phyloP scores from a whole-genome alignment of 2,888 invertebrate genomes.

The Erebia palarica region DNA sequence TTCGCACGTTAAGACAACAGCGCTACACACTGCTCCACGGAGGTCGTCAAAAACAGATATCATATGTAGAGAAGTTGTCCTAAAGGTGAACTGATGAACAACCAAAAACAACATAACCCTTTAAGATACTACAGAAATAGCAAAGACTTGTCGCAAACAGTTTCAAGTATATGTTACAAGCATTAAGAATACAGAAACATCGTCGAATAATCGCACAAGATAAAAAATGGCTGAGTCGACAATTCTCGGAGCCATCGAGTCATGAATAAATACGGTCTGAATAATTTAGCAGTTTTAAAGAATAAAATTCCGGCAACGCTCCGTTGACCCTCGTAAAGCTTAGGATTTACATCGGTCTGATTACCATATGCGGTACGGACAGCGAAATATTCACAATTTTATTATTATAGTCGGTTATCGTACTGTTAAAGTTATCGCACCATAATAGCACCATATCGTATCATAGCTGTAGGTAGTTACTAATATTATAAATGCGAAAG shows the following conservation, averaged over 20 bases:
- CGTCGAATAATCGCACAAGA: slow-evolving; percentile 12
- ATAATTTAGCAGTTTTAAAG: slow-evolving; percentile 41
- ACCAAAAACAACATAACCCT: no score
- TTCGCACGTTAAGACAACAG: no score
- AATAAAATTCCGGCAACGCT: slow-evolving; percentile 34
- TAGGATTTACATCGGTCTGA: slow-evolving; percentile 33
- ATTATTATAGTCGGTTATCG: not conserved
- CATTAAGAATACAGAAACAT: not conserved
- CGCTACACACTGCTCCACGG: no score
- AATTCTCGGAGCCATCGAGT: slow-evolving; percentile 33
- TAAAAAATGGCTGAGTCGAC: slow-evolving; percentile 31
- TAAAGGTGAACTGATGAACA: no score
- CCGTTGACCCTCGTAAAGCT: slow-evolving; percentile 38
- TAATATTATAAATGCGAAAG: no score
- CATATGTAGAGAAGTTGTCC: no score
- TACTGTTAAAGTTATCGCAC: not conserved
- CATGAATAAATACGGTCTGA: slow-evolving; percentile 36
- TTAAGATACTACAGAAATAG: no score
- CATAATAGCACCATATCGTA: not conserved
- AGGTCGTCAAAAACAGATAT: no score
- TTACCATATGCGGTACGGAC: slow-evolving; percentile 34
- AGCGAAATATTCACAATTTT: slow-evolving; percentile 17
- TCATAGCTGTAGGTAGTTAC: no score
- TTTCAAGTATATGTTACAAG: not conserved
- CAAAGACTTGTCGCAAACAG: not conserved